Percentiles rank a stretch among this genome's conserved stretches.
phyloP scores from a whole-genome alignment of 2,888 invertebrate species.

The Oxytorus armatus region DNA sequence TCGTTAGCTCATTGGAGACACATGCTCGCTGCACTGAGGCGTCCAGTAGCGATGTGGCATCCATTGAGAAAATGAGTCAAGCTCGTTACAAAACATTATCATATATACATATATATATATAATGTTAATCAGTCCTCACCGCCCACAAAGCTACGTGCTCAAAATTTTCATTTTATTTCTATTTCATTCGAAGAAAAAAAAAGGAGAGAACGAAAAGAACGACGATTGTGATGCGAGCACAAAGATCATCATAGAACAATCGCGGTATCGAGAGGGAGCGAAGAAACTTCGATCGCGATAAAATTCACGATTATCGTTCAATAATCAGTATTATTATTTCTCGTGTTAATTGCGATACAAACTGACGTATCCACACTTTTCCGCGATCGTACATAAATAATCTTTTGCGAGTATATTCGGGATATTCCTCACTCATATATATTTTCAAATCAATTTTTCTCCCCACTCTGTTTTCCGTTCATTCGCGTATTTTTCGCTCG shows the following conservation, averaged over 20 bases:
- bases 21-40: conserved; percentile 92
- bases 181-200: conserved; percentile 8
- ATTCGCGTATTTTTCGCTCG: background rate
- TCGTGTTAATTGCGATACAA: conserved; percentile 8
- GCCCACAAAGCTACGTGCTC: conserved; percentile 63
- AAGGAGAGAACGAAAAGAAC: conserved; percentile 6
- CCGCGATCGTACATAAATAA: conserved; percentile 7
- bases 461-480: too few species aligned
- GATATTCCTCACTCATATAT: background rate
- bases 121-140: conserved; percentile 53
- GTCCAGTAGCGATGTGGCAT: conserved; percentile 95
- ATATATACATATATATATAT: conserved; percentile 21
- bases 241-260: conserved; percentile 18
- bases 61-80: conserved; percentile 86
- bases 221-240: conserved; percentile 22
- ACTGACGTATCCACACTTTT: conserved; percentile 9
- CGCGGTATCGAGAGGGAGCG: background rate
- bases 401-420: too few species aligned
- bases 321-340: conserved; percentile 36
- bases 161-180: conserved; percentile 35
- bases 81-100: conserved; percentile 33
- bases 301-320: conserved; percentile 16
- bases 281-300: background rate
- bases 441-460: too few species aligned
- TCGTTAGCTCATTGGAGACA: conserved; percentile 93